Conservation (phyloP, 2,888 invertebrate genomes). For the Endotricha flammealis region DNA sequence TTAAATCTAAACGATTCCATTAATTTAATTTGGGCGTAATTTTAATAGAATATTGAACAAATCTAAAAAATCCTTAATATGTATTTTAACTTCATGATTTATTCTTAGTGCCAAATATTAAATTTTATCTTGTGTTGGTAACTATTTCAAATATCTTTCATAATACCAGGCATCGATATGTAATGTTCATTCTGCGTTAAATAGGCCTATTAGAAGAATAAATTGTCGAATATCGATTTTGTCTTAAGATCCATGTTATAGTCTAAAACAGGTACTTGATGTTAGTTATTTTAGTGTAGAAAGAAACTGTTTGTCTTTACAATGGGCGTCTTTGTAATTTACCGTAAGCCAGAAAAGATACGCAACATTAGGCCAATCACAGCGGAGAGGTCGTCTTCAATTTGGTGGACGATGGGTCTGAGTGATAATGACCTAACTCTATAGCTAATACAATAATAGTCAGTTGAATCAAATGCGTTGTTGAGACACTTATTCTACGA, state of each 20-base stretch:
- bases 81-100: constrained; percentile 4
- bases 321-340: no score
- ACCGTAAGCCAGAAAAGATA: no score
- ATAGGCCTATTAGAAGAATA: constrained; percentile 58
- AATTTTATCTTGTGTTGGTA: constrained; percentile 1
- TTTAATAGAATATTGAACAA: constrained; percentile 1
- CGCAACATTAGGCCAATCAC: no score
- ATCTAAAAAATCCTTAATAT: constrained; percentile 2
- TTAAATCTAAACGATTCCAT: constrained; percentile 6
- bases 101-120: constrained; percentile 30
- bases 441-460: no score
- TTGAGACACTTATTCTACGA: no score
- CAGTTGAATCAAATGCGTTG: no score
- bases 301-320: constrained; percentile 37
- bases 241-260: constrained; percentile 53
- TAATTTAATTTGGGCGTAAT: constrained; percentile 6
- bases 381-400: no score
- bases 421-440: no score
- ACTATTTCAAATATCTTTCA: neutral
- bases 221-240: constrained; percentile 38
- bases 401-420: no score
- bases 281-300: constrained; percentile 60
- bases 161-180: constrained; percentile 4
- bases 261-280: constrained; percentile 59
- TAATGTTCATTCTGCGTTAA: constrained; percentile 25